A percentile compares a stretch with the other conserved stretches of the same genome.
Evolutionary conservation across 2,888 invertebrate species (phyloP).

Genomic region (Steinernema carpocapsae): DNA sequence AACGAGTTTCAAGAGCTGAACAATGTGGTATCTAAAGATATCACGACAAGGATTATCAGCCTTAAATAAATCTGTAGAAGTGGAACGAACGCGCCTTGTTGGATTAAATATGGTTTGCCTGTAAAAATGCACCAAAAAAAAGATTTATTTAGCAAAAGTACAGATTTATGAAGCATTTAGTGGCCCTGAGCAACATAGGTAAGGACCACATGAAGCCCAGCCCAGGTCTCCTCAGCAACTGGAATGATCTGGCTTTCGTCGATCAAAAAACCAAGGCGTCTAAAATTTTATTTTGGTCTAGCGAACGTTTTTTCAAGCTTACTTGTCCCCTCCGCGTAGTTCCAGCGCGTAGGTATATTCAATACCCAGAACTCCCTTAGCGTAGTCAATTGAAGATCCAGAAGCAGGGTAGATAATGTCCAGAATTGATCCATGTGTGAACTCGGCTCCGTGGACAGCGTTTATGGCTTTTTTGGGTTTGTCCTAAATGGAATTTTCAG

Average conservation of each 20-base stretch:
- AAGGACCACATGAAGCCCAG: constrained; percentile 39
- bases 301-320: too few species aligned
- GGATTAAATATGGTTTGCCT: neutral
- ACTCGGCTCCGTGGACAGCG: constrained; percentile 20
- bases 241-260: constrained; percentile 42
- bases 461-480: constrained; percentile 32
- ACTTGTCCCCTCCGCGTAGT: constrained; percentile 31
- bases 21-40: too few species aligned
- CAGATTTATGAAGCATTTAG: neutral
- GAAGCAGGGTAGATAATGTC: constrained; percentile 39
- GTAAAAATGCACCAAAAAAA: neutral
- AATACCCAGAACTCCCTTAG: constrained; percentile 34
- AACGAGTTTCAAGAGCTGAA: too few species aligned
- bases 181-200: neutral
- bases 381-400: too few species aligned
- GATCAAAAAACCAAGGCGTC: constrained; percentile 36
- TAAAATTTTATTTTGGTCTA: neutral
- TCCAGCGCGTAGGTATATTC: constrained; percentile 41
- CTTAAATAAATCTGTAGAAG: too few species aligned
- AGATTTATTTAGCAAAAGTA: neutral
- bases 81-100: too few species aligned
- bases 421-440: constrained; percentile 31
- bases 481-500: neutral
- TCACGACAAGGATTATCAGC: too few species aligned
- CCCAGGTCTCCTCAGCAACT: constrained; percentile 39